A percentile compares a stretch with the other conserved stretches of the same genome.
These are phyloP conservation scores for Epistrophe grossulariae DNA, from an alignment of 2,888 invertebrate genomes.

Conservation along the genomic window DNA sequence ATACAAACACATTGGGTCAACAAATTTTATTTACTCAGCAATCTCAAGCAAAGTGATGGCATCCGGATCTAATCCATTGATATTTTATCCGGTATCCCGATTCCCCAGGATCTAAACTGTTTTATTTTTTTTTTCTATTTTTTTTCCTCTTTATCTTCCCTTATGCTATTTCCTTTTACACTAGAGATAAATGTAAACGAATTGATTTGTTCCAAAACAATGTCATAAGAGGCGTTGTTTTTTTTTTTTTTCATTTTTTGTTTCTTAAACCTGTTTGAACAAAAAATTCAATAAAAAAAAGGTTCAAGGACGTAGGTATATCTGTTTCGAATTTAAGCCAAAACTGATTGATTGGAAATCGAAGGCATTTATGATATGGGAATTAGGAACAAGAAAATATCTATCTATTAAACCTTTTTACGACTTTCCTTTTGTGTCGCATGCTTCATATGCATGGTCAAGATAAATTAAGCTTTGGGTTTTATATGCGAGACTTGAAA, in stretches of 20 bases:
- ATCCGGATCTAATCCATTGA: conserved; percentile 41
- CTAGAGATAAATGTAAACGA: conserved; percentile 56
- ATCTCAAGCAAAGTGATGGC: conserved; percentile 57
- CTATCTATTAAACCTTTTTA: background rate
- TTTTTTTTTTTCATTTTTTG: background rate
- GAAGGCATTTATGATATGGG: conserved; percentile 51
- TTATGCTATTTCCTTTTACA: conserved; percentile 51
- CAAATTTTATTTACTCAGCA: conserved; percentile 69
- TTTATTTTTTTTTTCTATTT: background rate
- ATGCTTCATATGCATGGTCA: conserved; percentile 13
- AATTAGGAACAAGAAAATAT: conserved; percentile 35
- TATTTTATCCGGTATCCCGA: conserved; percentile 23
- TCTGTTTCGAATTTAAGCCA: conserved; percentile 33
- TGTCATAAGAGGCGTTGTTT: background rate
- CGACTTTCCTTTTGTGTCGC: background rate
- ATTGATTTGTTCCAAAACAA: conserved; percentile 60
- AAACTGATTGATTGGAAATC: conserved; percentile 66
- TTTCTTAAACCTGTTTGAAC: background rate
- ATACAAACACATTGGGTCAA: conserved; percentile 49
- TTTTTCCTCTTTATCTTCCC: background rate
- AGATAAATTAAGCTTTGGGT: conserved; percentile 44
- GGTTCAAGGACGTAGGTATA: conserved; percentile 14
- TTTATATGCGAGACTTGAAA: background rate
- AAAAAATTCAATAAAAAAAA: conserved; percentile 20
- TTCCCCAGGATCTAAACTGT: conserved; percentile 11